Evolutionary conservation across 2,113 vertebrate species (phyloP), one percentile per base, ranked within the genome.

Genomic region (Poecilia latipinna): DNA sequence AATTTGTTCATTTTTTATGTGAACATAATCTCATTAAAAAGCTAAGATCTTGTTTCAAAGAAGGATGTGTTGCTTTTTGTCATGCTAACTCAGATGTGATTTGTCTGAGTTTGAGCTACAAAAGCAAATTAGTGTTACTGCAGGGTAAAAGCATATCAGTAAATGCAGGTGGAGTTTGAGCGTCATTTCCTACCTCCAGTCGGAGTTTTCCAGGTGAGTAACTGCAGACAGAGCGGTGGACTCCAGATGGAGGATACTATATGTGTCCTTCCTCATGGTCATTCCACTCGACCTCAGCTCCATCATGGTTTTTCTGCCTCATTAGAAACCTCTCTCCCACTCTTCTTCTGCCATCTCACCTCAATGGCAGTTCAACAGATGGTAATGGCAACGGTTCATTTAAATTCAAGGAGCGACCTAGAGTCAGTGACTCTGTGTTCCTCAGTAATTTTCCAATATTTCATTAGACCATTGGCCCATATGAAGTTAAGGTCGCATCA

Each of bases 261-360:
- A 62, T 54, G 79, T 66, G 79, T 79, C 83, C 87, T 84, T 86
- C 75, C 65, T 81, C 72, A 3, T 65, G 84, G 81, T 89, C 85
- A 79, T 75, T 84, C 81, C 77, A 29, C 70, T 4, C 12, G 70
- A 82, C 83, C 85, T 75, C 74, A 64, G 82, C 85, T 77, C 77
- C 42, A 15, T 76, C 79, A 61, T 75, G 31, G 87, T 79, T 87
- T 89, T 84, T 89, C 83, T 75, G 87, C 85, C 83, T 90, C 89
- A 89, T 90, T 87, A 89, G 76, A 77, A 84, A 42, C 37, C 74
- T 63, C 62, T 68, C 63, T 65, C 13, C 61, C 0, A 22, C 78
- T 82, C 83, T 72, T 70, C 72, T 70, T 70, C 63, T 44, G 42
- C 68, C 75, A 64, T 29, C 28, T 75, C 71, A 62, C 82, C 77